Evolutionary conservation across 2,113 vertebrate genomes (phyloP), one percentile per base, ranked within the genome.

Genomic region (Nycticorax nycticorax): DNA sequence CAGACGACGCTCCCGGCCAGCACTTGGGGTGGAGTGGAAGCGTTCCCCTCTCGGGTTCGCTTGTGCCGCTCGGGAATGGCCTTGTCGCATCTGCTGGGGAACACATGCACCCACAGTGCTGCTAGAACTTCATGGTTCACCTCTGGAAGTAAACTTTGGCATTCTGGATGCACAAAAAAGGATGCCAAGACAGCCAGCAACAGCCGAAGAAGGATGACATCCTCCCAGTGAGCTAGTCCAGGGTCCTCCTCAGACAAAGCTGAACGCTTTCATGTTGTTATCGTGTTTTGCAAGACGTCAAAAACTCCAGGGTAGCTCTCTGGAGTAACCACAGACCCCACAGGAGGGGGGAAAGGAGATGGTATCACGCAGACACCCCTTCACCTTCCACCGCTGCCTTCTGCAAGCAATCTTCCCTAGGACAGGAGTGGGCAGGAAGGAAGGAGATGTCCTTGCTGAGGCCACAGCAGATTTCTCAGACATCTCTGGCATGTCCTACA

Each of bases 41-140:
- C 30, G 41, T 41, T 82, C 53, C 41, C 19, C 19, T 23, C 53
- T 4, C 6, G 3, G 32, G 41, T 69, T 27, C 30, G 12, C 28
- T 43, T 41, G 56, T 47, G 53, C 32, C 71, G 12, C 10, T 19
- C 2, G 81, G 77, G 66, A 89, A 55, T 2, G 21, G 33, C 33
- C 3, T 82, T 0, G 6, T 32, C 59, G 68, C 0, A 0, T 14
- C 37, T 73, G 26, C 60, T 33, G 63, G 39, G 3, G 43, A 21
- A 5, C 2, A 3, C 37, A 6, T 0, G 17, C 24, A 2, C 7
- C 33, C 43, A 4, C 55, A 35, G 73, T 56, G 28, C 68, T 30
- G 76, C 57, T 9, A 6, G n/a, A 3, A 0, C 62, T 55, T 48
- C 59, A 10, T 3, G 0, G 20, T 7, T 69, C 59, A 4, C 18